These are phyloP conservation scores for Drosophila suboccidentalis DNA, from an alignment of 2,888 invertebrate genomes.

Conservation along the genomic window DNA sequence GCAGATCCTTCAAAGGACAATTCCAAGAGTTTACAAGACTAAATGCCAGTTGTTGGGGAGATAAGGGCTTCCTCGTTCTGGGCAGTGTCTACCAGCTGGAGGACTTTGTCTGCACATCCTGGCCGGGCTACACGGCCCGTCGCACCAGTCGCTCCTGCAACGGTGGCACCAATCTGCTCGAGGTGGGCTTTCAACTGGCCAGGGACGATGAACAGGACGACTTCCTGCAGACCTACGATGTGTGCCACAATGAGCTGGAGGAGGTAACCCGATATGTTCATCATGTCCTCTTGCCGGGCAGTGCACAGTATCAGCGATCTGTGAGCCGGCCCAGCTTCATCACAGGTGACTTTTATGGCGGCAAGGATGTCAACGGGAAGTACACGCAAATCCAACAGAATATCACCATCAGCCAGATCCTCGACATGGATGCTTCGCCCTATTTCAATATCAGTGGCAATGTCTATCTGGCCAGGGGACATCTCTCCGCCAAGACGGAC, in stretches of 20 bases:
- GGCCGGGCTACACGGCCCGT: slow-evolving; percentile 78
- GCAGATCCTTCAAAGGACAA: slow-evolving; percentile 47
- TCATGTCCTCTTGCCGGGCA: slow-evolving; percentile 84
- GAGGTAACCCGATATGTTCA: slow-evolving; percentile 85
- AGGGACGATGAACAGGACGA: slow-evolving; percentile 29
- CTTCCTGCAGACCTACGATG: slow-evolving; percentile 84
- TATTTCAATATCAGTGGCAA: slow-evolving; percentile 71
- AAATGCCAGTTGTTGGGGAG: slow-evolving; percentile 74
- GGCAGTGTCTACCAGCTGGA: slow-evolving; percentile 73
- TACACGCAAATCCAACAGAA: slow-evolving; percentile 84
- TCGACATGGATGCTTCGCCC: slow-evolving; percentile 79
- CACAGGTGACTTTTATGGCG: slow-evolving; percentile 82
- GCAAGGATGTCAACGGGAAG: slow-evolving; percentile 78
- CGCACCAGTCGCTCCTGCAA: slow-evolving; percentile 78
- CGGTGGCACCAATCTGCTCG: slow-evolving; percentile 77
- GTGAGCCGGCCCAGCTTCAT: slow-evolving; percentile 83
- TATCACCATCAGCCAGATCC: slow-evolving; percentile 80
- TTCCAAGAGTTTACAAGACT: slow-evolving; percentile 61
- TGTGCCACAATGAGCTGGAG: slow-evolving; percentile 84
- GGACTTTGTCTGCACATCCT: slow-evolving; percentile 81
- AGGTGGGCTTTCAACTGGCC: slow-evolving; percentile 84
- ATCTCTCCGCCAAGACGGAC: slow-evolving; percentile 87
- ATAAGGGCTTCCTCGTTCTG: slow-evolving; percentile 67
- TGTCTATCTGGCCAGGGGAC: slow-evolving; percentile 86
- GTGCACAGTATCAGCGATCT: slow-evolving; percentile 85